Percentiles rank a stretch among this genome's conserved stretches.
These are phyloP conservation scores for Paradisaea rubra DNA, from an alignment of 2,113 vertebrate species.

Conservation along the genomic window DNA sequence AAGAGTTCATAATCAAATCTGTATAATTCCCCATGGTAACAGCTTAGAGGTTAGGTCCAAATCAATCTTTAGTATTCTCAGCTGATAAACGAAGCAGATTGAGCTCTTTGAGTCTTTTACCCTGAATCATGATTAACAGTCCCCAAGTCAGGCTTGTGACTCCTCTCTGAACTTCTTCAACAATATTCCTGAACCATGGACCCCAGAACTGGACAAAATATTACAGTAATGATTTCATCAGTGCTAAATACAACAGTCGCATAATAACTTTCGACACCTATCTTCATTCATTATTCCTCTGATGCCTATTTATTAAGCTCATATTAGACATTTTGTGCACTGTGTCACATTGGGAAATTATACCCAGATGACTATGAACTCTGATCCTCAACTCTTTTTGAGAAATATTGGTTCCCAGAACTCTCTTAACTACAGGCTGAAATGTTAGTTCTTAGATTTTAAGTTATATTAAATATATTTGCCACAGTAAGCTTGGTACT, in stretches of 20 bases:
- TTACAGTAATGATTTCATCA: conserved; percentile 61
- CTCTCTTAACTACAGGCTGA: background rate
- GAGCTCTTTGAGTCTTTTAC: conserved; percentile 29
- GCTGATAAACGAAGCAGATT: conserved; percentile 22
- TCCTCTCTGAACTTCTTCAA: conserved; percentile 44
- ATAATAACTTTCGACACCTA: conserved; percentile 52
- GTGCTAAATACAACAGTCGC: conserved; percentile 59
- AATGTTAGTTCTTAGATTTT: background rate
- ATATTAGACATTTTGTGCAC: conserved; percentile 18
- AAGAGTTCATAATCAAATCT: background rate
- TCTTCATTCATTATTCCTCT: conserved; percentile 62
- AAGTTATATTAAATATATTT: background rate
- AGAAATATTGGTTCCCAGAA: background rate
- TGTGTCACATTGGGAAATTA: conserved; percentile 39
- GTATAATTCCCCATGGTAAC: background rate
- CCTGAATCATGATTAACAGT: conserved; percentile 31
- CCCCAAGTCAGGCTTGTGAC: conserved; percentile 6
- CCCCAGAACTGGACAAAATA: conserved; percentile 34
- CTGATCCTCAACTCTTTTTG: background rate
- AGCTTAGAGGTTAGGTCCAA: conserved; percentile 14
- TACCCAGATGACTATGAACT: background rate
- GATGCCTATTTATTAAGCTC: conserved; percentile 58
- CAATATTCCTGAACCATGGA: conserved; percentile 41
- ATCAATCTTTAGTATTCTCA: conserved; percentile 27
- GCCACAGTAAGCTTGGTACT: fast-evolving